These are phyloP conservation scores for Amphiprion ocellaris DNA, from an alignment of 2,113 vertebrate genomes.

Conservation along the genomic window DNA sequence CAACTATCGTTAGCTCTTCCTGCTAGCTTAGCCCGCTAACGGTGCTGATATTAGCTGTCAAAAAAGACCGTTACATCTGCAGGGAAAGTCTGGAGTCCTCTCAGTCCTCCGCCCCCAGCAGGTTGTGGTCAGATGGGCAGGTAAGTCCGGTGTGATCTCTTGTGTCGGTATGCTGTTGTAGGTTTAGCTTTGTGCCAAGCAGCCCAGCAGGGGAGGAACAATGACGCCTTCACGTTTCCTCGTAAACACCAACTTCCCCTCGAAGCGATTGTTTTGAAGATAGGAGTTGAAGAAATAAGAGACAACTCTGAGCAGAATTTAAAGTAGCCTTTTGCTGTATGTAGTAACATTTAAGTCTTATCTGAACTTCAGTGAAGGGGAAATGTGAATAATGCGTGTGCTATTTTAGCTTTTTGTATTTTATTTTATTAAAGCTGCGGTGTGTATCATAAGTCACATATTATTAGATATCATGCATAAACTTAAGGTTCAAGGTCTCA, in stretches of 20 bases:
- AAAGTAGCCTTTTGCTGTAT: background rate
- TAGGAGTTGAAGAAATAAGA: background rate
- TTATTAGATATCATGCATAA: too few species aligned
- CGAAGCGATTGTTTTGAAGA: background rate
- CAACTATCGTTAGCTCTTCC: conserved; percentile 61
- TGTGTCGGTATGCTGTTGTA: conserved; percentile 55
- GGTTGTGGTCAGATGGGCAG: background rate
- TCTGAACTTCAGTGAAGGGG: too few species aligned
- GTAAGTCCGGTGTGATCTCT: conserved; percentile 8
- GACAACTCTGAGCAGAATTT: background rate
- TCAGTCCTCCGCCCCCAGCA: background rate
- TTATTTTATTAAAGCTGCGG: too few species aligned
- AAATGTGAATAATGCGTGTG: too few species aligned
- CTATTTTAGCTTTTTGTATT: too few species aligned
- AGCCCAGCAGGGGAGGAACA: conserved; percentile 67
- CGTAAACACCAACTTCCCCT: conserved; percentile 9
- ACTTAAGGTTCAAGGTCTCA: too few species aligned
- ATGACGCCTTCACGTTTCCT: conserved; percentile 62
- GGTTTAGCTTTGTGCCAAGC: conserved; percentile 52
- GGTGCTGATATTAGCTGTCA: conserved; percentile 10
- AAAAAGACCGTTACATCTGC: background rate
- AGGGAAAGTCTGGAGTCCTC: background rate
- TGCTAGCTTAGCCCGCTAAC: conserved; percentile 53
- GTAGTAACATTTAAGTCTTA: too few species aligned
- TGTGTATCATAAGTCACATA: too few species aligned